phyloP scores from a whole-genome alignment of 2,888 invertebrate genomes.

The Gortyna flavago region DNA sequence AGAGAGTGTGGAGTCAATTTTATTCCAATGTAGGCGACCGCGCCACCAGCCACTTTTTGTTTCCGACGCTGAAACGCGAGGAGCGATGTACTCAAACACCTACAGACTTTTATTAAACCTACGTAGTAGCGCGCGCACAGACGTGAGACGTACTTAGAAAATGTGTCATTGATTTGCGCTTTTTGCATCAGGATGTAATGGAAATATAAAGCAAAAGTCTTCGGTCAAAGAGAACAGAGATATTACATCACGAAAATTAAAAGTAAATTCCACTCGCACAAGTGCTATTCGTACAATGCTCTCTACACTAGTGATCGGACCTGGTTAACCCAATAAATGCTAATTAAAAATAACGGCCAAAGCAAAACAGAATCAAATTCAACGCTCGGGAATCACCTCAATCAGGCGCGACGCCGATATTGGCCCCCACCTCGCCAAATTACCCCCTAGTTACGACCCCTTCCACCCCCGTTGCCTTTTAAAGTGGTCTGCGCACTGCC shows the following conservation, averaged over 20 bases:
- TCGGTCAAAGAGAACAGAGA: constrained; percentile 23
- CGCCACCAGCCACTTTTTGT: constrained; percentile 89
- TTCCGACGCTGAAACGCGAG: constrained; percentile 89
- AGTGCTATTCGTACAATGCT: constrained; percentile 13
- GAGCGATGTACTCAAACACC: constrained; percentile 89
- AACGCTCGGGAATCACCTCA: constrained; percentile 88
- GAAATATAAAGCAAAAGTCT: constrained; percentile 43
- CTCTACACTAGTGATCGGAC: constrained; percentile 14
- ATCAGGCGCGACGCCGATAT: constrained; percentile 89
- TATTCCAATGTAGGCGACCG: constrained; percentile 90
- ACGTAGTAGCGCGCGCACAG: constrained; percentile 60
- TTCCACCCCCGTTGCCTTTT: constrained; percentile 87
- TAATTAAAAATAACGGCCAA: constrained; percentile 81
- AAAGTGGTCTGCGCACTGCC: constrained; percentile 90
- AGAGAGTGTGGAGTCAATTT: constrained; percentile 90
- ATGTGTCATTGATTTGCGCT: constrained; percentile 53
- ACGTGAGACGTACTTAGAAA: constrained; percentile 56
- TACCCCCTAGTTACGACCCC: constrained; percentile 89
- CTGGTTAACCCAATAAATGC: constrained; percentile 67
- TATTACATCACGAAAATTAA: constrained; percentile 32
- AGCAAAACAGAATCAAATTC: constrained; percentile 84
- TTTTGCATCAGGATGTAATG: constrained; percentile 48
- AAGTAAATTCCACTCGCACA: constrained; percentile 20
- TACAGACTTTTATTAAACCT: constrained; percentile 88
- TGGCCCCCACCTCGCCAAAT: constrained; percentile 89